Conservation (phyloP, 2,888 invertebrate species). For the Eristalis tenax region DNA sequence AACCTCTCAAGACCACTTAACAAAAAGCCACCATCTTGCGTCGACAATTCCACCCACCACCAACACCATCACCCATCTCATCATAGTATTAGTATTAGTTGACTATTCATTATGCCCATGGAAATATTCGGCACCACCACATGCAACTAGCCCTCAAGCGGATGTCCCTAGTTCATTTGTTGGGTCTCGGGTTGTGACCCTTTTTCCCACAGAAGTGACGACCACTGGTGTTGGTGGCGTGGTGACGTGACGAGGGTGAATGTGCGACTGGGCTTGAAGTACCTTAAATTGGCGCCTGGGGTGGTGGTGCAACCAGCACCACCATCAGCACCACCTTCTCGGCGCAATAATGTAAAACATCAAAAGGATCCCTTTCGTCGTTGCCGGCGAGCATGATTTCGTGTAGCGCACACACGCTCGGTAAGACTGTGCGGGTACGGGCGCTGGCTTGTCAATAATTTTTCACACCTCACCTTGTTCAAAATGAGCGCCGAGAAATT, state of each 20-base stretch:
- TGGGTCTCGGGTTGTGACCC: constrained; percentile 25
- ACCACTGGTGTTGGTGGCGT: neutral
- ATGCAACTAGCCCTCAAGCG: neutral
- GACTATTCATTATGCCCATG: constrained; percentile 57
- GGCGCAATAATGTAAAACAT: neutral
- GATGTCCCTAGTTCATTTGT: constrained; percentile 7
- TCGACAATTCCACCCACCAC: neutral
- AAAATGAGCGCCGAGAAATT: constrained; percentile 22
- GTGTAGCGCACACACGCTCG: neutral
- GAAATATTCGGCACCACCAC: constrained; percentile 38
- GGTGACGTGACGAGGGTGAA: neutral
- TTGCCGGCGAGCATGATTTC: constrained; percentile 21
- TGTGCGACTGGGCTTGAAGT: constrained; percentile 7
- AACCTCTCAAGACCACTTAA: constrained; percentile 57
- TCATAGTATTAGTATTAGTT: neutral
- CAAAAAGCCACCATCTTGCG: constrained; percentile 46
- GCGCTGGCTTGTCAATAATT: constrained; percentile 41
- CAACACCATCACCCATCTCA: neutral
- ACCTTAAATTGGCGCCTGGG: neutral
- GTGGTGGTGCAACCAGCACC: neutral
- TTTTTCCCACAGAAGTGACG: constrained; percentile 3
- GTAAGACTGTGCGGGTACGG: neutral
- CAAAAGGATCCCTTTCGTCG: constrained; percentile 2
- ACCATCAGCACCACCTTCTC: neutral
- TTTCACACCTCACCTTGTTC: constrained; percentile 53